Base-by-base conservation (phyloP, 2,888 invertebrate species). In the Mystacides longicornis region DNA sequence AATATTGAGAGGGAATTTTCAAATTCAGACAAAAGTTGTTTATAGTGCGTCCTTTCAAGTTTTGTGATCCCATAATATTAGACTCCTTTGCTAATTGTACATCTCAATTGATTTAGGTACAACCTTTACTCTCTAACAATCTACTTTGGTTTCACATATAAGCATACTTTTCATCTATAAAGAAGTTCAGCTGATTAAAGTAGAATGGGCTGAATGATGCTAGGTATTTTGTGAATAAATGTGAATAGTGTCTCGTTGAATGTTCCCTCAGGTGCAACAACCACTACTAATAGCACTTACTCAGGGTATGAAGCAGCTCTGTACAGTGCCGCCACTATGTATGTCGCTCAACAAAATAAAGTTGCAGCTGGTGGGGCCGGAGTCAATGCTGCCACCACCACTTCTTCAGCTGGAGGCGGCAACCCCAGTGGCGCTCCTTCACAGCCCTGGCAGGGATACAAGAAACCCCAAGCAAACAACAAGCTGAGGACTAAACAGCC, bases 261-360 rank as follows among this genome's bases (percentile, higher is more conserved):
- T 31, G 7, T 31, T 9, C 18, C 22, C 66, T 64, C 67, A 74
- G 75, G 72, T 66, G 68, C 75, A 59, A 71, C 77, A 69, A 79
- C 80, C 66, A 74, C 85, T 66, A 82, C 83, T 67, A 80, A 83
- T 69, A 84, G 83, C 65, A 80, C 80, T 63, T 88, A 86, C 77
- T 85, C 89, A 67, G 93, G 92, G 68, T 95, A 94, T 77, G 93
- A 95, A 80, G 89, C 93, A 64, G 95, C 95, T 65, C 82, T 96
- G 64, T 96, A 95, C 78, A 93, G 91, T 74, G 95, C 94, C 63
- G 94, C 94, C 62, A 91, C 92, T 60, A 89, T 91, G 86, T 96
- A 93, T 75, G 93, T 94, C 66, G 92, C 93, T 66, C 92, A 91
- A 68, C 87, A 87, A 71, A 79, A 75, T 62, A 79, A 78, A 62